phyloP scores from a whole-genome alignment of 1,140 invertebrate species.

The Dreissena polymorpha region DNA sequence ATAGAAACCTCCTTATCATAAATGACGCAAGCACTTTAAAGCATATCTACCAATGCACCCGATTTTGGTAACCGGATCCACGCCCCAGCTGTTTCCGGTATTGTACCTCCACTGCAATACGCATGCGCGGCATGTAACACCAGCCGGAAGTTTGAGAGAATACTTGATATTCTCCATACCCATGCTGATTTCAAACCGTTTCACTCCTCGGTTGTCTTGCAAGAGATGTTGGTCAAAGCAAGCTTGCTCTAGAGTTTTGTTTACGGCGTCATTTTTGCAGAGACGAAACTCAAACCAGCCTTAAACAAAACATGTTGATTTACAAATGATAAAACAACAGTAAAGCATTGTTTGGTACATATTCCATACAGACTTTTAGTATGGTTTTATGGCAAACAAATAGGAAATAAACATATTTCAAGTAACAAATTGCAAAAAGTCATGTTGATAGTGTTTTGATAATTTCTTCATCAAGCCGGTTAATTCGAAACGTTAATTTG shows the following conservation, averaged over 20 bases:
- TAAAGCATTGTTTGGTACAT: too few species aligned
- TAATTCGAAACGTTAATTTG: too few species aligned
- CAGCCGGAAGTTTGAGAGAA: slow-evolving; percentile 84
- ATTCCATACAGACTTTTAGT: too few species aligned
- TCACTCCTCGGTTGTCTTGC: slow-evolving; percentile 76
- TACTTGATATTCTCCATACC: slow-evolving; percentile 25
- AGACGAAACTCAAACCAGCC: slow-evolving; percentile 59
- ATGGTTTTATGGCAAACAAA: too few species aligned
- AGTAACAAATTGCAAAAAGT: too few species aligned
- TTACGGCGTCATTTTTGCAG: slow-evolving; percentile 73
- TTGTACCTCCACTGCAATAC: slow-evolving; percentile 95
- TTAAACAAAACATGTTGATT: too few species aligned
- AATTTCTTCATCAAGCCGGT: too few species aligned
- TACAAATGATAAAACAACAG: too few species aligned
- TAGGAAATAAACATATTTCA: too few species aligned
- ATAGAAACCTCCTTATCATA: not conserved
- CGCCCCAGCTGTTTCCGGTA: slow-evolving; percentile 66
- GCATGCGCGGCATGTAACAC: slow-evolving; percentile 91
- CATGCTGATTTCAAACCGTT: slow-evolving; percentile 47
- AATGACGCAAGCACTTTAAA: not conserved
- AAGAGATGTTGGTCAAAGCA: slow-evolving; percentile 72
- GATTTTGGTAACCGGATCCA: slow-evolving; percentile 27
- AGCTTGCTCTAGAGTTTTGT: slow-evolving; percentile 49
- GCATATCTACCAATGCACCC: slow-evolving; percentile 40
- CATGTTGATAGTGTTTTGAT: too few species aligned